These are phyloP conservation scores for Nephrotoma appendiculata DNA, from an alignment of 2,888 invertebrate species.

Conservation along the genomic window DNA sequence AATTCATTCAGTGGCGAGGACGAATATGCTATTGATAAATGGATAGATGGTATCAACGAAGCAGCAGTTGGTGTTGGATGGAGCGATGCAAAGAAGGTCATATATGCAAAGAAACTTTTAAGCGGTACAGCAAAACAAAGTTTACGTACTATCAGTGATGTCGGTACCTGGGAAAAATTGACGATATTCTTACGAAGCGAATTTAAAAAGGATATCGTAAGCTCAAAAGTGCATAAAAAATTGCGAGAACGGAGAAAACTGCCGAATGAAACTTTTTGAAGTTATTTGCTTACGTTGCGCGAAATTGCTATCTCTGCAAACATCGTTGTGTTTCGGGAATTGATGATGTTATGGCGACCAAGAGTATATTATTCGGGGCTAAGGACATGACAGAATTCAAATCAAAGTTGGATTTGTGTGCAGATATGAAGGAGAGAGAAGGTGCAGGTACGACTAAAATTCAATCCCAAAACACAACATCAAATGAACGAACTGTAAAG, in stretches of 20 bases:
- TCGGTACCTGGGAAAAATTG: neutral
- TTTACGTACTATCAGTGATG: no score
- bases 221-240: neutral
- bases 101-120: neutral
- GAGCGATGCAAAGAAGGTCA: neutral
- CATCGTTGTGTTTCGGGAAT: conserved; percentile 5
- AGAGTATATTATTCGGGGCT: conserved; percentile 7
- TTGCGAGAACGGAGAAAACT: neutral
- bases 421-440: neutral
- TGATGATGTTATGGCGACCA: conserved; percentile 3
- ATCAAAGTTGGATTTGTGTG: conserved; percentile 8
- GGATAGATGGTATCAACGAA: no score
- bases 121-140: neutral
- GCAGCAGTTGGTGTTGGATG: neutral
- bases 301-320: neutral
- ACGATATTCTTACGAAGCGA: neutral
- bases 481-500: neutral
- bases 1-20: no score
- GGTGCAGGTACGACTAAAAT: neutral
- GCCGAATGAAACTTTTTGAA: neutral
- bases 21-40: no score
- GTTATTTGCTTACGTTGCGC: neutral
- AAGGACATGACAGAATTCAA: conserved; percentile 7
- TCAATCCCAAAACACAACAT: neutral
- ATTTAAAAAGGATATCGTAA: neutral